Evolutionary conservation across 2,797 vertebrate genomes (phyloP).

Genomic region (Thaleichthys pacificus): DNA sequence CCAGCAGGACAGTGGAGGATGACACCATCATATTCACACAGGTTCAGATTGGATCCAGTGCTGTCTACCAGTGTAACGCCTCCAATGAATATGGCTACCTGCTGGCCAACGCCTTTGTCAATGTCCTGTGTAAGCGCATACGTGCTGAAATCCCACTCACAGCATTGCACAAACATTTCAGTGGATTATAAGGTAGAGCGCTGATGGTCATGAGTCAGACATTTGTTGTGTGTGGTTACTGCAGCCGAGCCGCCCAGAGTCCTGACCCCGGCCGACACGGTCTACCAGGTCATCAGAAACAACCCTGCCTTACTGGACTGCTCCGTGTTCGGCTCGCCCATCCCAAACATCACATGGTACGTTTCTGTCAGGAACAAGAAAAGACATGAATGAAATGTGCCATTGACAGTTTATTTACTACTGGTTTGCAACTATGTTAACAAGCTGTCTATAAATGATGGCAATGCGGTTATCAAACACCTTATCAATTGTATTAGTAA

Average conservation of each 20-base stretch:
- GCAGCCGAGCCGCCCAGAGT: constrained; percentile 92
- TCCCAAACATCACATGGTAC: constrained; percentile 92
- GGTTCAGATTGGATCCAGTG: constrained; percentile 87
- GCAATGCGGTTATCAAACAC: too few species aligned
- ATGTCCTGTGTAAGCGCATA: constrained; percentile 87
- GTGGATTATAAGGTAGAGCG: too few species aligned
- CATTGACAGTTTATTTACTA: too few species aligned
- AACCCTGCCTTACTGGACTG: constrained; percentile 85
- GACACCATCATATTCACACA: constrained; percentile 91
- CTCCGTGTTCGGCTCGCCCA: constrained; percentile 91
- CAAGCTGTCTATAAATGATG: too few species aligned
- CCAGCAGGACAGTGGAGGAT: constrained; percentile 87
- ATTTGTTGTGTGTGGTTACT: constrained; percentile 46
- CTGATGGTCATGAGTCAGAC: too few species aligned
- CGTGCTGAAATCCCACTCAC: neutral
- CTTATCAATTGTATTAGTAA: too few species aligned
- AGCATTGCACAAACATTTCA: too few species aligned
- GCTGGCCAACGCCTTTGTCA: constrained; percentile 92
- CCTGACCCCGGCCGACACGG: constrained; percentile 81
- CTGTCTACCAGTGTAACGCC: constrained; percentile 95
- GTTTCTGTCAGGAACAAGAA: constrained; percentile 25
- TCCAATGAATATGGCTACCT: constrained; percentile 94
- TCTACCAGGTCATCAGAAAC: constrained; percentile 91
- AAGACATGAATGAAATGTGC: neutral
- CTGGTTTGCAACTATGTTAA: too few species aligned